Evolutionary conservation across 2,888 invertebrate species (phyloP).

Genomic region (Omphaloscelis lunosa): DNA sequence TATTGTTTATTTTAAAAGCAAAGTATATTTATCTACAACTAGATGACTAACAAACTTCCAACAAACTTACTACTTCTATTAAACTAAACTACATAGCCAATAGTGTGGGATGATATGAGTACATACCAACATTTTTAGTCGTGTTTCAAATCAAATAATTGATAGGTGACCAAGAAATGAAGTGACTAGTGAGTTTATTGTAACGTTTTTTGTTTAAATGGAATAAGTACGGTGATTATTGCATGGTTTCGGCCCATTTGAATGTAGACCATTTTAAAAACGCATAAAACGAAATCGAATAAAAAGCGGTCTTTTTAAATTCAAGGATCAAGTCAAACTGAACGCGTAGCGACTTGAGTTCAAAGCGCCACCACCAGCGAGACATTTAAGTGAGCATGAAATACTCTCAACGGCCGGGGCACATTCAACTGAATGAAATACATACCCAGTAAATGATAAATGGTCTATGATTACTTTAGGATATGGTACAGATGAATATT

Average conservation of each 20-base stretch:
- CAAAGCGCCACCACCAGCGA: too few relatives aligned
- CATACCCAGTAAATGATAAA: not conserved
- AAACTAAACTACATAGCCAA: slow-evolving; percentile 2
- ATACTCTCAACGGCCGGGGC: not conserved
- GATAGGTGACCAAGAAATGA: too few relatives aligned
- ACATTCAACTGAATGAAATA: not conserved
- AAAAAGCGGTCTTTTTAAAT: not conserved
- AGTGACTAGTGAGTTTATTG: too few relatives aligned
- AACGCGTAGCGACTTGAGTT: too few relatives aligned
- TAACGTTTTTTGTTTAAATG: not conserved
- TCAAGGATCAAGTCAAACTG: too few relatives aligned
- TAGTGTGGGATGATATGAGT: not conserved
- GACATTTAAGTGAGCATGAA: too few relatives aligned
- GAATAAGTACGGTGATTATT: not conserved
- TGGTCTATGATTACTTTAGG: too few relatives aligned
- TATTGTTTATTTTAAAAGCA: slow-evolving; percentile 19
- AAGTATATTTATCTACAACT: not conserved
- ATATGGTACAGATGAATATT: too few relatives aligned
- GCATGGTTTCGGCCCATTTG: not conserved
- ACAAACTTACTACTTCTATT: not conserved
- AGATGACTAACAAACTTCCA: not conserved
- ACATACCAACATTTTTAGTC: not conserved
- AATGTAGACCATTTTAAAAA: not conserved
- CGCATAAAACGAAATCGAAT: not conserved
- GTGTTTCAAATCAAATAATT: not conserved